Conservation (phyloP, 2,888 invertebrate genomes). For the Ochropleura plecta region DNA sequence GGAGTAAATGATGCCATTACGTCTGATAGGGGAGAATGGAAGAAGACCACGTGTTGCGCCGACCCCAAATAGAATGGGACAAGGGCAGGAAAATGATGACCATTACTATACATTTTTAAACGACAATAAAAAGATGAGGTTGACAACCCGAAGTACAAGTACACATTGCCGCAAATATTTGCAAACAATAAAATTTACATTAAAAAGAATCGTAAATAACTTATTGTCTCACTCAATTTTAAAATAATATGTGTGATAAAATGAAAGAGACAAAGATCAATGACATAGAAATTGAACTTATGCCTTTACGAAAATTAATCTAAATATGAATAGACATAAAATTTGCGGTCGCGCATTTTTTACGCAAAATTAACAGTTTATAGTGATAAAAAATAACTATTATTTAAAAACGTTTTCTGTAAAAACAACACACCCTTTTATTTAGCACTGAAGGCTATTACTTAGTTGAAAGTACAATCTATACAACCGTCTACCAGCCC, state of each 20-base stretch:
- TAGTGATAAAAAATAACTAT: not conserved
- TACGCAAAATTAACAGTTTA: not conserved
- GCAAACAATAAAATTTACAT: not conserved
- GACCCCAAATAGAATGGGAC: no score
- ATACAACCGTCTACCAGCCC: no score
- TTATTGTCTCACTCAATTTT: not conserved
- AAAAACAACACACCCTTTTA: constrained; percentile 8
- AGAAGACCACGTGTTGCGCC: no score
- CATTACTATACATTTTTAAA: no score
- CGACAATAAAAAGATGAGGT: no score
- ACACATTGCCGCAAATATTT: no score
- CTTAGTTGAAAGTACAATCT: not conserved
- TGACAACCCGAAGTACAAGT: no score
- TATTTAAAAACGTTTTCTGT: not conserved
- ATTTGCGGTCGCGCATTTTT: not conserved
- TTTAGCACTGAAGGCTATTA: constrained; percentile 17
- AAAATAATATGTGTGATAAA: not conserved
- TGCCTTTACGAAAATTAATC: not conserved
- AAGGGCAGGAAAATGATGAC: no score
- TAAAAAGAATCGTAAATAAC: not conserved
- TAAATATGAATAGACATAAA: not conserved
- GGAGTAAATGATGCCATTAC: no score
- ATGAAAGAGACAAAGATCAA: not conserved
- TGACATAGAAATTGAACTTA: not conserved
- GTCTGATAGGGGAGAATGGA: no score